These are phyloP conservation scores for western clawed frog (Xenopus tropicalis) DNA, from an alignment of 2,113 vertebrate genomes.

Conservation along the genomic window DNA sequence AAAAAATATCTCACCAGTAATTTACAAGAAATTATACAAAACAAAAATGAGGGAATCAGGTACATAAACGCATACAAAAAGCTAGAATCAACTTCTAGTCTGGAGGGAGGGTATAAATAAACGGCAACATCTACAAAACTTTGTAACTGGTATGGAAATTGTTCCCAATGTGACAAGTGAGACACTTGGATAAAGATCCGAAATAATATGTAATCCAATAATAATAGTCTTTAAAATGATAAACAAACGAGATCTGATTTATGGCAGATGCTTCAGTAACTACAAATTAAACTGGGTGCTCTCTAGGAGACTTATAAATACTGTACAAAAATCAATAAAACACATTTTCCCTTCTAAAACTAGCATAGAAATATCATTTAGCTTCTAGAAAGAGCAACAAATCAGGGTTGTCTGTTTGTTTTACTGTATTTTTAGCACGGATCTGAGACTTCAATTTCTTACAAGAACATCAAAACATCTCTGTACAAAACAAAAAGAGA, in stretches of 20 bases:
- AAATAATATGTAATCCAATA: neutral
- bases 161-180: conserved; percentile 53
- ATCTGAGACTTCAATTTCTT: conserved; percentile 51
- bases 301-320: conserved; percentile 68
- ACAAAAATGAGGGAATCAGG: conserved; percentile 53
- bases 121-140: conserved; percentile 46
- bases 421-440: neutral
- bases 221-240: neutral
- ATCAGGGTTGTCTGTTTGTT: neutral
- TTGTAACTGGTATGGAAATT: conserved; percentile 48
- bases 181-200: conserved; percentile 22
- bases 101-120: conserved; percentile 67
- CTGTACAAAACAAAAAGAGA: conserved; percentile 78
- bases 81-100: conserved; percentile 64
- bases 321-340: conserved; percentile 77
- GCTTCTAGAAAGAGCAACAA: conserved; percentile 47
- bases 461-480: conserved; percentile 80
- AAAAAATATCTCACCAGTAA: conserved; percentile 87
- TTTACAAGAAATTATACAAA: conserved; percentile 95
- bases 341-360: conserved; percentile 55
- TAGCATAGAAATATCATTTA: conserved; percentile 53
- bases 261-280: neutral
- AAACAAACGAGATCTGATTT: neutral
- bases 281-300: conserved; percentile 42
- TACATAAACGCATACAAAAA: conserved; percentile 36